phyloP scores from a whole-genome alignment of 2,113 vertebrate genomes.

The Heloderma charlesbogerti region DNA sequence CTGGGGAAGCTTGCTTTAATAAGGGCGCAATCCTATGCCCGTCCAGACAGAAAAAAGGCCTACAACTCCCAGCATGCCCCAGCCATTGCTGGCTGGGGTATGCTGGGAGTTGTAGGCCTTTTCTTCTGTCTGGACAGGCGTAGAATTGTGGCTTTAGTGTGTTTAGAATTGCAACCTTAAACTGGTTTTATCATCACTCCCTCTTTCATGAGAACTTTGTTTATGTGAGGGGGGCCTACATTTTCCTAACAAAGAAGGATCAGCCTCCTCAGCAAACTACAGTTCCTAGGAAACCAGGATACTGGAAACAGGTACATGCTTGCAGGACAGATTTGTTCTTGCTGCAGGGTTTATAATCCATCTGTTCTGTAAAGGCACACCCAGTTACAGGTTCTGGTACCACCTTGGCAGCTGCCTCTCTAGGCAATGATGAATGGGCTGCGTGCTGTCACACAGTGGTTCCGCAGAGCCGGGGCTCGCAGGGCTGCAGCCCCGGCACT shows the following conservation, averaged over 20 bases:
- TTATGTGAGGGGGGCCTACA: background rate
- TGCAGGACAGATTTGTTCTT: background rate
- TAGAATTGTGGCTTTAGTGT: no score
- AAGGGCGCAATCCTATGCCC: no score
- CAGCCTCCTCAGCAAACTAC: background rate
- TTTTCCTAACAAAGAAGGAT: background rate
- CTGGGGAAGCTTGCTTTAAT: no score
- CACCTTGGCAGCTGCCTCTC: background rate
- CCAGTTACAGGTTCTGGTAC: background rate
- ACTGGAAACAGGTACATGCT: background rate
- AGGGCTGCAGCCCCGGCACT: no score
- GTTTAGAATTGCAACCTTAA: background rate
- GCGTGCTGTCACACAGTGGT: no score
- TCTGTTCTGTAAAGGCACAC: background rate
- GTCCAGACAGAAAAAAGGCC: no score
- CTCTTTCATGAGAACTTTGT: background rate
- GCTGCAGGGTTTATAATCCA: background rate
- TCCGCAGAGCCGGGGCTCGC: no score
- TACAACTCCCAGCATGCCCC: no score
- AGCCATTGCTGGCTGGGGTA: no score
- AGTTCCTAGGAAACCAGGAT: background rate
- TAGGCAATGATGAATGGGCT: background rate
- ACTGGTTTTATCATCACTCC: background rate
- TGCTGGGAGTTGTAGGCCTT: no score
- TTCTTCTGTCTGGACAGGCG: no score